phyloP scores from a whole-genome alignment of 2,113 vertebrate genomes.

The Halcyon senegalensis region DNA sequence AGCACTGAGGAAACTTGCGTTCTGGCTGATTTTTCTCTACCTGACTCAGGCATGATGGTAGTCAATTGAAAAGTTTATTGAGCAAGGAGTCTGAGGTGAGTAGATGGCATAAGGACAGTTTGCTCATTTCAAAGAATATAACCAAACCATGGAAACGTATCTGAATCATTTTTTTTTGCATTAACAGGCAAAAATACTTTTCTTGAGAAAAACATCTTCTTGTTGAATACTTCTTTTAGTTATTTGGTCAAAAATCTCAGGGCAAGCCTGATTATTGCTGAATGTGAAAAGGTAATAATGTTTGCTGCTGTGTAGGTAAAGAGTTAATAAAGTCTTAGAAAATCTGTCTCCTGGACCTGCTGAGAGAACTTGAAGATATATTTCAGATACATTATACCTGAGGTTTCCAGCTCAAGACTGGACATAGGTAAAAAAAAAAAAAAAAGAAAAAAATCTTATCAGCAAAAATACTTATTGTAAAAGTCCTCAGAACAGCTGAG shows the following conservation, averaged over 20 bases:
- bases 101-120: background rate
- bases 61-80: background rate
- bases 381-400: background rate
- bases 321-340: background rate
- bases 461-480: background rate
- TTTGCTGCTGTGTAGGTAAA: background rate
- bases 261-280: background rate
- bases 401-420: background rate
- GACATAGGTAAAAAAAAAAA: background rate
- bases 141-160: background rate
- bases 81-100: background rate
- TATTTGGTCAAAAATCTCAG: background rate
- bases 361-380: background rate
- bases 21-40: background rate
- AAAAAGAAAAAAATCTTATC: background rate
- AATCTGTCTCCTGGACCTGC: background rate
- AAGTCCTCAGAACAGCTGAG: background rate
- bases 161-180: background rate
- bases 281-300: background rate
- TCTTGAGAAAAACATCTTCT: background rate
- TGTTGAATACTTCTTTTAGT: background rate
- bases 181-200: background rate
- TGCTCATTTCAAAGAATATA: background rate
- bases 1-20: background rate
- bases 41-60: background rate